Evolutionary conservation across 2,113 vertebrate species (phyloP).

Genomic region (Chaetodon auriga): DNA sequence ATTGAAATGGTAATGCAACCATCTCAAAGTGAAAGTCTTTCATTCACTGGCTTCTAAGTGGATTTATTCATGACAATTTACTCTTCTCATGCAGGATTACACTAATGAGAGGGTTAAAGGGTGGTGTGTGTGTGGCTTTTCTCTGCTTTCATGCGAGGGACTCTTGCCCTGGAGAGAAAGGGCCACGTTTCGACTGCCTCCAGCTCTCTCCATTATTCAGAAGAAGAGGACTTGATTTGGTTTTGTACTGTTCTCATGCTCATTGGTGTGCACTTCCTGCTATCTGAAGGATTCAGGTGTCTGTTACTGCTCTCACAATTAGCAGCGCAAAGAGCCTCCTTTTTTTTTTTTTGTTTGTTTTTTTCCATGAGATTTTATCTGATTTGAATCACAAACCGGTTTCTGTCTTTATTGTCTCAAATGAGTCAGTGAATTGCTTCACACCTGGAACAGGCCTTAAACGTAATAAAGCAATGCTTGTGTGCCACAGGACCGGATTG

Average conservation of each 20-base stretch:
- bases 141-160: constrained; percentile 67
- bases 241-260: constrained; percentile 55
- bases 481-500: constrained; percentile 24
- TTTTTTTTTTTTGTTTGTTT: neutral
- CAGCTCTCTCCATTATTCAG: constrained; percentile 70
- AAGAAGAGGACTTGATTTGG: constrained; percentile 74
- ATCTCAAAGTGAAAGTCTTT: constrained; percentile 80
- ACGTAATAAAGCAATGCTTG: constrained; percentile 51
- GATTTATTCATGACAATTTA: constrained; percentile 86
- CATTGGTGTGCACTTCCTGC: constrained; percentile 42
- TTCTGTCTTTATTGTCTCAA: constrained; percentile 3
- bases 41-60: constrained; percentile 81
- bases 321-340: neutral
- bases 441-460: constrained; percentile 18
- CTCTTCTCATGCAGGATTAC: constrained; percentile 80
- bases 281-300: constrained; percentile 55
- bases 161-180: constrained; percentile 68
- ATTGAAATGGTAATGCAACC: constrained; percentile 85
- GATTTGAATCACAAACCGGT: constrained; percentile 36
- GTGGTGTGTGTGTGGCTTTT: constrained; percentile 61
- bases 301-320: constrained; percentile 22
- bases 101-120: constrained; percentile 85
- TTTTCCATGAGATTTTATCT: neutral
- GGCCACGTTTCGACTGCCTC: constrained; percentile 58
- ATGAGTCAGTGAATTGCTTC: constrained; percentile 16